Base-by-base conservation (phyloP, 2,113 vertebrate genomes). In the Notiomystis cincta region DNA sequence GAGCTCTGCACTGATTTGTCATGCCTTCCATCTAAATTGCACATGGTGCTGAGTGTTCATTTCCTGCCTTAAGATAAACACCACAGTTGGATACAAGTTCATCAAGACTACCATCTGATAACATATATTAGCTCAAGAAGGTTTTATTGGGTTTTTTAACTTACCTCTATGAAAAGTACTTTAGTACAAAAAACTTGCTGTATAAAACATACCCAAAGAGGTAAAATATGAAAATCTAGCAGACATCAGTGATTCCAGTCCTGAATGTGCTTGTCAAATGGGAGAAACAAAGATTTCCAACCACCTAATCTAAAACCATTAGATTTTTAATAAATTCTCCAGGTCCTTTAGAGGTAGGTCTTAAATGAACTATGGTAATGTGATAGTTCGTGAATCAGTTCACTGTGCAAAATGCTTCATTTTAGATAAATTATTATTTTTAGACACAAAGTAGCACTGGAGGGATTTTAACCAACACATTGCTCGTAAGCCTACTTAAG, bases 21-120 rank as follows among this genome's bases (percentile, higher is more conserved):
- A 93, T 91, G 93, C 47, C 58, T 95, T 95, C 96, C 88, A 77
- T 67, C 88, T 65, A 45, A 95, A 87, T n/a, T 84, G 79, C 66
- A 72, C 81, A 35, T 54, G 67, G 90, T 96, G 94, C 80, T 95
- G 92, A 96, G 80, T 83, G 81, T 80, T 93, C 35, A 75, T 95
- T 98, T 98, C 96, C 97, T 97, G 96, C 16, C 37, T 85, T 61
- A 78, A 82, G 81, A 87, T 92, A 96, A 98, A 96, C 94, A 98
- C 22, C 48, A 13, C 48, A 72, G 31, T 27, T 91, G 54, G 69
- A 67, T 87, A 58, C 44, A 76, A 90, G 20, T 91, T 91, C 69
- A 88, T 89, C 66, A 87, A 90, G 18, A 33, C 23, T 53, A 2
- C 44, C 73, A 57, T 44, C 73, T 91, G 54, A 69, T 53, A 77